phyloP scores from a whole-genome alignment of 2,888 invertebrate species.

The Euclidia mi region DNA sequence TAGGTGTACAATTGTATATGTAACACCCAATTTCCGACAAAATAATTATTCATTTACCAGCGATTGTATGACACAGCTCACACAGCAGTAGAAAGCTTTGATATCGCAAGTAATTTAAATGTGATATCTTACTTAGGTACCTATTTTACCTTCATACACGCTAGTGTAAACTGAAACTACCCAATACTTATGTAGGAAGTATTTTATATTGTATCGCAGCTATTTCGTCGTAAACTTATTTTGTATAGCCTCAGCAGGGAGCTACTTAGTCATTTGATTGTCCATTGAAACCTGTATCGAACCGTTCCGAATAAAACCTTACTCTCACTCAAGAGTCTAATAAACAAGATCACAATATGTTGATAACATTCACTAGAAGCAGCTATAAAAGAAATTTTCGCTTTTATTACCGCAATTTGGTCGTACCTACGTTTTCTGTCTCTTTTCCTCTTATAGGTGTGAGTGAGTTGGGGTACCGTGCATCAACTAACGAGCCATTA shows the following conservation, averaged over 20 bases:
- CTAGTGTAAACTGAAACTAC: no score
- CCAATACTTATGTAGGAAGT: background rate
- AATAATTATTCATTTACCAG: no score
- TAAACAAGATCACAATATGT: slow-evolving; percentile 24
- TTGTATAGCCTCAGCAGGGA: background rate
- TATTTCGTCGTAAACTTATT: slow-evolving; percentile 5
- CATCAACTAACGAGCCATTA: slow-evolving; percentile 56
- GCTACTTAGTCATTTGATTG: slow-evolving; percentile 2
- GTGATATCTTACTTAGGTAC: no score
- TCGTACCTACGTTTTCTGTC: background rate
- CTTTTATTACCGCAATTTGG: slow-evolving; percentile 20
- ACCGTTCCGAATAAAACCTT: slow-evolving; percentile 16
- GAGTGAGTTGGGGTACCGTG: slow-evolving; percentile 19
- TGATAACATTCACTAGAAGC: slow-evolving; percentile 26
- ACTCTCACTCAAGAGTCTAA: slow-evolving; percentile 1
- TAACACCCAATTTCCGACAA: no score
- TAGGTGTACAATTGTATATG: no score
- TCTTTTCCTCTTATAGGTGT: slow-evolving; percentile 10
- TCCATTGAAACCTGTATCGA: slow-evolving; percentile 3
- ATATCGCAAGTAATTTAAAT: no score
- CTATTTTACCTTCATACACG: no score
- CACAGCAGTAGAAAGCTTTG: no score
- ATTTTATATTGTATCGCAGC: background rate
- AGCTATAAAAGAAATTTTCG: slow-evolving; percentile 23
- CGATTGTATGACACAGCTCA: no score